These are phyloP conservation scores for Drusus annulatus DNA, from an alignment of 1,140 invertebrate genomes.

Conservation along the genomic window DNA sequence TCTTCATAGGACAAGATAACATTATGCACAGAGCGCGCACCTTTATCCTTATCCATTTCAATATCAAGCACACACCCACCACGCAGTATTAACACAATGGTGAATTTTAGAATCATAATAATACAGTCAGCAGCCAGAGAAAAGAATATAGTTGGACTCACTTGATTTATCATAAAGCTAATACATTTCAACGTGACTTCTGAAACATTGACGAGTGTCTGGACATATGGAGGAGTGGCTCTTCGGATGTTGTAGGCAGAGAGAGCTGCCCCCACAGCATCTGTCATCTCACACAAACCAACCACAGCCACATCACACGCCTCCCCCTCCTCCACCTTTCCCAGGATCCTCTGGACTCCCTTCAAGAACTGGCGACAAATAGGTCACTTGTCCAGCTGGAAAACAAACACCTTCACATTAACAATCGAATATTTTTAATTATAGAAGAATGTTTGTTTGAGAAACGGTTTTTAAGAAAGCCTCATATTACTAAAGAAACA, in stretches of 20 bases:
- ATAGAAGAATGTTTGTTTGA: background rate
- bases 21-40: too few relatives aligned
- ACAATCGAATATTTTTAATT: background rate
- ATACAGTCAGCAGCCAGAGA: too few relatives aligned
- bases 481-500: slow-evolving; percentile 69
- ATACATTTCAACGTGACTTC: background rate
- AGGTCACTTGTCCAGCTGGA: slow-evolving; percentile 37
- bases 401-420: background rate
- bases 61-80: too few relatives aligned
- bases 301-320: background rate
- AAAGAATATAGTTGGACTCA: background rate
- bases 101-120: too few relatives aligned
- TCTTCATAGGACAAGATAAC: background rate
- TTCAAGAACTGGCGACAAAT: slow-evolving; percentile 9
- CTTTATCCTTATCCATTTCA: too few relatives aligned
- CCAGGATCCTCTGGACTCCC: slow-evolving; percentile 9
- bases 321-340: background rate
- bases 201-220: slow-evolving; percentile 4
- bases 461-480: slow-evolving; percentile 56
- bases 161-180: background rate
- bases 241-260: slow-evolving; percentile 25
- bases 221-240: slow-evolving; percentile 21
- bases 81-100: too few relatives aligned
- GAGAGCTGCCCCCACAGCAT: slow-evolving; percentile 9
- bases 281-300: slow-evolving; percentile 13